These are phyloP conservation scores for Gyrodactylus bullatarudis DNA, from an alignment of 1,140 invertebrate genomes.

Conservation along the genomic window DNA sequence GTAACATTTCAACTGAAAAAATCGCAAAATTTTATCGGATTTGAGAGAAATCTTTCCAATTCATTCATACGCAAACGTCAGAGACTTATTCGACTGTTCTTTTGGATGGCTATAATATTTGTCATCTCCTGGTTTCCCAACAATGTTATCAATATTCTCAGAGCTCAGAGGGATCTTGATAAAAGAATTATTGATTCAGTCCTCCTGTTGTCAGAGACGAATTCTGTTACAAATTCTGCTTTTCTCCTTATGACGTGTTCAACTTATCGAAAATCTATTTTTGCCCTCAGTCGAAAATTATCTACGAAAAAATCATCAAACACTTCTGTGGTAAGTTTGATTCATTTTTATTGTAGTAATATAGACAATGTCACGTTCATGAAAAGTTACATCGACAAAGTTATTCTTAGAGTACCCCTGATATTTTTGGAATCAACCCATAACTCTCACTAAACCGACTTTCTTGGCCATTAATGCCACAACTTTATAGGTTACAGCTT, in stretches of 20 bases:
- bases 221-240: neutral
- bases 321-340: neutral
- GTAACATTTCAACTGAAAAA: neutral
- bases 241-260: neutral
- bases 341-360: too few relatives aligned
- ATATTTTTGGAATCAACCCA: too few relatives aligned
- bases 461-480: too few relatives aligned
- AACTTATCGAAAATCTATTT: neutral
- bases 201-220: neutral
- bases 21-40: neutral
- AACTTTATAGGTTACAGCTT: too few relatives aligned
- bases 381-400: too few relatives aligned
- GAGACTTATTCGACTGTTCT: neutral
- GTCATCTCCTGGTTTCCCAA: neutral
- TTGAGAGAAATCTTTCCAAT: neutral
- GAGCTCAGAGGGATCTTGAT: neutral
- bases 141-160: neutral
- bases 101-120: neutral
- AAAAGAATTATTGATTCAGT: neutral
- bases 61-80: neutral
- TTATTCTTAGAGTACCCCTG: too few relatives aligned
- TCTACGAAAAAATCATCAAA: neutral
- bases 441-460: too few relatives aligned
- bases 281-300: neutral
- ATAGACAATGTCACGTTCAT: too few relatives aligned